Evolutionary conservation across 1,140 invertebrate species (phyloP).

Genomic region (Zaprionus davidi): DNA sequence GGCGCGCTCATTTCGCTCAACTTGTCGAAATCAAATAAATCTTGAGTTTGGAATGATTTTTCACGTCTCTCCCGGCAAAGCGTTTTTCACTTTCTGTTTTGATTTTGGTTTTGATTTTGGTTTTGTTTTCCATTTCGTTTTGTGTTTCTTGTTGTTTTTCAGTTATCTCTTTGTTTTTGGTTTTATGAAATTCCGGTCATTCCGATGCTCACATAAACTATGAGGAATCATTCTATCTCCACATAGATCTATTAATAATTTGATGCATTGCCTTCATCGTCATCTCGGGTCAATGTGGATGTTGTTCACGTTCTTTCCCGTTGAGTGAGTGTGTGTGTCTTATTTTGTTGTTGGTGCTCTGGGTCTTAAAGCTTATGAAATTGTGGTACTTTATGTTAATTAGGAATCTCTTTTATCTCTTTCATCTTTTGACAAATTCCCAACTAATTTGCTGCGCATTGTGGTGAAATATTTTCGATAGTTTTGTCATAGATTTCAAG

Average conservation of each 20-base stretch:
- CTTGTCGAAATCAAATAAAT: conserved; percentile 56
- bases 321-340: conserved; percentile 15
- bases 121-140: conserved; percentile 3
- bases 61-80: conserved; percentile 38
- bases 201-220: conserved; percentile 20
- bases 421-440: conserved; percentile 8
- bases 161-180: not conserved
- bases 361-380: conserved; percentile 25
- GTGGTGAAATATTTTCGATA: not conserved
- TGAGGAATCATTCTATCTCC: conserved; percentile 24
- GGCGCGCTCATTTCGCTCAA: conserved; percentile 31
- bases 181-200: conserved; percentile 38
- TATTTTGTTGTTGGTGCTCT: not conserved
- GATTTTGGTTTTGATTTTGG: conserved; percentile 11
- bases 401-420: conserved; percentile 29
- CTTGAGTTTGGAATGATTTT: conserved; percentile 50
- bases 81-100: conserved; percentile 1
- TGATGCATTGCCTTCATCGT: conserved; percentile 50
- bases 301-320: conserved; percentile 5
- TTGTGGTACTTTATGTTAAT: conserved; percentile 24
- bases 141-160: conserved; percentile 12
- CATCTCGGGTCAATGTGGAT: conserved; percentile 33
- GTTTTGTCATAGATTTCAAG: not conserved
- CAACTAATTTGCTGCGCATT: conserved; percentile 2
- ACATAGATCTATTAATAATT: conserved; percentile 51